Evolutionary conservation across 2,113 vertebrate species (phyloP).

Genomic region (Peucedramus taeniatus): DNA sequence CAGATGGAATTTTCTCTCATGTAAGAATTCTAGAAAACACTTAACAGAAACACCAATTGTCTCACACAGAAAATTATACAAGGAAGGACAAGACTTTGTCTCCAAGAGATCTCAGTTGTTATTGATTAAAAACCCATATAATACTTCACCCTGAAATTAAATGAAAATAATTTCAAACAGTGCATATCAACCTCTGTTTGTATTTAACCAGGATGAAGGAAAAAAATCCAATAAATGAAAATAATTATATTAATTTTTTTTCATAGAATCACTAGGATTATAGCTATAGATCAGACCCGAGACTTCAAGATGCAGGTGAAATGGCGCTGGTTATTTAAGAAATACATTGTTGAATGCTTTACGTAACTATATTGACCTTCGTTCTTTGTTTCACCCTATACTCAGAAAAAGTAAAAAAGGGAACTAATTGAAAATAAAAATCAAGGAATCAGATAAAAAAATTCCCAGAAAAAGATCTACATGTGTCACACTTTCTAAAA

Average conservation of each 20-base stretch:
- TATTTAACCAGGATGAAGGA: not conserved
- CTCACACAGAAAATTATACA: not conserved
- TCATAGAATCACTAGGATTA: not conserved
- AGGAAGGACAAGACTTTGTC: not conserved
- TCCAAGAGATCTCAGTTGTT: not conserved
- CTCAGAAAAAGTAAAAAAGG: not conserved
- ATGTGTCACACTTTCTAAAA: not conserved
- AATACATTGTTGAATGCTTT: not conserved
- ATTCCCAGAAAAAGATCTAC: not conserved
- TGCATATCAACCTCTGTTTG: not conserved
- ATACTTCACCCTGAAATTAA: not conserved
- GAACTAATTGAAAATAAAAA: not conserved
- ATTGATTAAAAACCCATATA: not conserved
- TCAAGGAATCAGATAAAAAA: not conserved
- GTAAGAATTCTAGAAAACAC: not conserved
- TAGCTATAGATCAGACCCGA: not conserved
- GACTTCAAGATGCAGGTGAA: slow-evolving; percentile 6
- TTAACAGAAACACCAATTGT: not conserved
- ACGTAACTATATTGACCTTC: not conserved
- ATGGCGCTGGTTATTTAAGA: not conserved
- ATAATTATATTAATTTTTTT: not conserved
- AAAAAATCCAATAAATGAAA: not conserved
- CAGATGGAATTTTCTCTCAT: not conserved
- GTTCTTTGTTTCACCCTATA: not conserved
- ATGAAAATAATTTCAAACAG: not conserved